Evolutionary conservation across 1,140 invertebrate genomes (phyloP).

Genomic region (Camponotus vicinus): DNA sequence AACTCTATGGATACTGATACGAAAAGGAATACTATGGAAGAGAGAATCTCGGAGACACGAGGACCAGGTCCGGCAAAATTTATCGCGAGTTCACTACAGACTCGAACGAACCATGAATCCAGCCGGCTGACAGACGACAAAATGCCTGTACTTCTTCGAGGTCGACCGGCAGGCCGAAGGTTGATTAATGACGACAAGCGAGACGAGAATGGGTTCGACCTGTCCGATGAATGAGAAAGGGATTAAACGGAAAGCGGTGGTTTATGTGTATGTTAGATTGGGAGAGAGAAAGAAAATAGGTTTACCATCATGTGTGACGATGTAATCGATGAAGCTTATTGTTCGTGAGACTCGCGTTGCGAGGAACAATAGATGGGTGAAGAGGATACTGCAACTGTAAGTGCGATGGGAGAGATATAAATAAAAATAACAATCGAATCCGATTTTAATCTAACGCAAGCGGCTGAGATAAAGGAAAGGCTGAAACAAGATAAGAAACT

Average conservation of each 20-base stretch:
- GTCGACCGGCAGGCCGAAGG: slow-evolving; percentile 33
- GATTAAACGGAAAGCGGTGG: slow-evolving; percentile 41
- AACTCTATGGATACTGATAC: not conserved
- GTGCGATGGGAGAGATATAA: not conserved
- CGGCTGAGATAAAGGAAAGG: not conserved
- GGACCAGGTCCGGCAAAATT: slow-evolving; percentile 12
- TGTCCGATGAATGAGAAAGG: slow-evolving; percentile 39
- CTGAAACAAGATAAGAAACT: not conserved
- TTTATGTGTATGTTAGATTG: slow-evolving; percentile 9
- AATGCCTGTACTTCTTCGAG: slow-evolving; percentile 52
- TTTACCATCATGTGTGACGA: slow-evolving; percentile 29
- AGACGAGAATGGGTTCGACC: slow-evolving; percentile 43
- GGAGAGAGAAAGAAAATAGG: slow-evolving; percentile 9
- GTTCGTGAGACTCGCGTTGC: slow-evolving; percentile 14
- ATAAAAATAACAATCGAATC: not conserved
- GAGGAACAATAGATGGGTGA: slow-evolving; percentile 39
- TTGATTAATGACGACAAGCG: slow-evolving; percentile 68
- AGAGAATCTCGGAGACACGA: slow-evolving; percentile 1
- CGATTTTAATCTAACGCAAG: slow-evolving; percentile 51
- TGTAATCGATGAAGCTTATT: slow-evolving; percentile 8
- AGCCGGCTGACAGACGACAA: slow-evolving; percentile 51
- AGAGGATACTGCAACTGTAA: slow-evolving; percentile 40
- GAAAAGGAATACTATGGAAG: not conserved
- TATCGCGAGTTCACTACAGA: not conserved
- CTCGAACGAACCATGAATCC: slow-evolving; percentile 51